Conservation (phyloP, 1,140 invertebrate genomes). For the Drosophila murphyi region DNA sequence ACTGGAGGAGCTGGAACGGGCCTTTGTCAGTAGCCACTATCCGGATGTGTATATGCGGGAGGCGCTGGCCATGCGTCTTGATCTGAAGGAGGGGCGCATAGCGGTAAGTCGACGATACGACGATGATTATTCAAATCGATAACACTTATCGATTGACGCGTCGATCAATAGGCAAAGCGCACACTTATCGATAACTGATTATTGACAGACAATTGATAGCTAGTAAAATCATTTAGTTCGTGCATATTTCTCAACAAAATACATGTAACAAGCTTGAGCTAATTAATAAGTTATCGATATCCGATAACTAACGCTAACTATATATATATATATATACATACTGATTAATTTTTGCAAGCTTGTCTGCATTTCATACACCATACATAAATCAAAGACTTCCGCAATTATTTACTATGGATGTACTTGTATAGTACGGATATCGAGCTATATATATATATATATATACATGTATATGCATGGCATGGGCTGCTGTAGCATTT, state of each 20-base stretch:
- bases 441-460: conserved; percentile 11
- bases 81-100: conserved; percentile 98
- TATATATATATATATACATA: no score
- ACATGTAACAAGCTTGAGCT: no score
- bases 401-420: background rate
- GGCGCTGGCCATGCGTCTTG: conserved; percentile 95
- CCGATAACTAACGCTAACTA: no score
- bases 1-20: conserved; percentile 97
- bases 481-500: conserved; percentile 36
- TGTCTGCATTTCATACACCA: no score
- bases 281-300: background rate
- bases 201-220: background rate
- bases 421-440: background rate
- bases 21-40: conserved; percentile 98
- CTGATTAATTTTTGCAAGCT: no score
- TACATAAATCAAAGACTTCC: background rate
- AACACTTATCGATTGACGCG: no score
- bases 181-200: background rate
- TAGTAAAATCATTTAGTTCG: no score
- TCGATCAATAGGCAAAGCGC: no score
- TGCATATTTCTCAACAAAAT: no score
- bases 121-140: background rate
- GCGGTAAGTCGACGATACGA: conserved; percentile 90
- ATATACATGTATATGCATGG: conserved; percentile 4
- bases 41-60: conserved; percentile 99